Evolutionary conservation across 2,113 vertebrate genomes (phyloP).

Genomic region (Phrynosoma blainvillii): DNA sequence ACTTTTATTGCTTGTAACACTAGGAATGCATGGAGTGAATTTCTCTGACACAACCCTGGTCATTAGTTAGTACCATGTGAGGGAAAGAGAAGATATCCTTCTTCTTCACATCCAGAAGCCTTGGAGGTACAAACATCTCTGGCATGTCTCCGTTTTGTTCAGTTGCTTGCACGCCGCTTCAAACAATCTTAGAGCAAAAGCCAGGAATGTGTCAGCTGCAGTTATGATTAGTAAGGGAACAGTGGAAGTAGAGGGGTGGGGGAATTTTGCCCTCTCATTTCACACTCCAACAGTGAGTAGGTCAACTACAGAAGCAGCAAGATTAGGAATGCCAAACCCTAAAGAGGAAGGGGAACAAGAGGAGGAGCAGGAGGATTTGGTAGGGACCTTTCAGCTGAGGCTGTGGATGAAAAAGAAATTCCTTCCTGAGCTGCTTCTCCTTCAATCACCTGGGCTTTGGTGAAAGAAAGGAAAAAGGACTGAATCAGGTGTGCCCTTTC

Average conservation of each 20-base stretch:
- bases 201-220: constrained; percentile 23
- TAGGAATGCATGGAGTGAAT: background rate
- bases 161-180: background rate
- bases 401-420: too few species aligned
- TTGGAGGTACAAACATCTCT: constrained; percentile 17
- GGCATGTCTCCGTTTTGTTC: constrained; percentile 5
- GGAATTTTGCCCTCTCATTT: background rate
- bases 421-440: too few species aligned
- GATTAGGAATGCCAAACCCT: background rate
- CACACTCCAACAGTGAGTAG: background rate
- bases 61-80: constrained; percentile 19
- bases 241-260: background rate
- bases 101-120: background rate
- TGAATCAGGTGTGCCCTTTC: too few species aligned
- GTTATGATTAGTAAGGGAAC: background rate
- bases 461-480: too few species aligned
- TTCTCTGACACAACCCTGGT: background rate
- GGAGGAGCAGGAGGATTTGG: too few species aligned
- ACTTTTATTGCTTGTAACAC: background rate
- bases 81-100: background rate
- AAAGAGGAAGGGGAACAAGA: background rate
- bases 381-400: too few species aligned
- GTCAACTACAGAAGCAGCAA: background rate
- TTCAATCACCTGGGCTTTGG: too few species aligned
- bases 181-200: background rate